Evolutionary conservation across 2,888 invertebrate species (phyloP).

Genomic region (Caenorhabditis sp.): DNA sequence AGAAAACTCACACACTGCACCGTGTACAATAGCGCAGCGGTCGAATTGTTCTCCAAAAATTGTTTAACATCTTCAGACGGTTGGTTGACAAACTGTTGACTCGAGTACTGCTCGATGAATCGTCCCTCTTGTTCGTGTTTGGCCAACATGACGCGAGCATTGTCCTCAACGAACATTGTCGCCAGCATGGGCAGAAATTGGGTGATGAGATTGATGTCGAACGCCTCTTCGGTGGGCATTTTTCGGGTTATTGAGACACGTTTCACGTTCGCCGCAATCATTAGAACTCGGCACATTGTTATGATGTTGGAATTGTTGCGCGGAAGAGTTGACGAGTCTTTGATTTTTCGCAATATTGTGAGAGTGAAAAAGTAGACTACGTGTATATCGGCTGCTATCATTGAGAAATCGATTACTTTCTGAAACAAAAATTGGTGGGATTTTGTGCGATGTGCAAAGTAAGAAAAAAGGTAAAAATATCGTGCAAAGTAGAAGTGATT

Average conservation of each 20-base stretch:
- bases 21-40: not conserved
- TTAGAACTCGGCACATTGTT: not conserved
- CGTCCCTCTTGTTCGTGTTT: not conserved
- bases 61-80: not conserved
- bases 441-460: too few species aligned
- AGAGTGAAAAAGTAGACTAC: slow-evolving; percentile 57
- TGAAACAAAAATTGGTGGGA: too few species aligned
- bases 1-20: not conserved
- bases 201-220: slow-evolving; percentile 45
- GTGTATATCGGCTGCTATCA: slow-evolving; percentile 60
- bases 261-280: slow-evolving; percentile 6
- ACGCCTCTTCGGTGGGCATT: slow-evolving; percentile 13
- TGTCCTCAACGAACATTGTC: slow-evolving; percentile 43
- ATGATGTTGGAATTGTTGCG: not conserved
- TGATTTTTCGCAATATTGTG: slow-evolving; percentile 31
- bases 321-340: slow-evolving; percentile 5
- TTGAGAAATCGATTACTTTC: slow-evolving; percentile 50
- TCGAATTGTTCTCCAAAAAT: not conserved
- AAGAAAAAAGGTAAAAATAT: too few species aligned
- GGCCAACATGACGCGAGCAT: slow-evolving; percentile 22
- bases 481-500: too few species aligned
- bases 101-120: not conserved
- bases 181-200: slow-evolving; percentile 48
- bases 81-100: not conserved
- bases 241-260: slow-evolving; percentile 15